Evolutionary conservation across 2,797 vertebrate species (phyloP).

Genomic region (Sebastes umbrosus): DNA sequence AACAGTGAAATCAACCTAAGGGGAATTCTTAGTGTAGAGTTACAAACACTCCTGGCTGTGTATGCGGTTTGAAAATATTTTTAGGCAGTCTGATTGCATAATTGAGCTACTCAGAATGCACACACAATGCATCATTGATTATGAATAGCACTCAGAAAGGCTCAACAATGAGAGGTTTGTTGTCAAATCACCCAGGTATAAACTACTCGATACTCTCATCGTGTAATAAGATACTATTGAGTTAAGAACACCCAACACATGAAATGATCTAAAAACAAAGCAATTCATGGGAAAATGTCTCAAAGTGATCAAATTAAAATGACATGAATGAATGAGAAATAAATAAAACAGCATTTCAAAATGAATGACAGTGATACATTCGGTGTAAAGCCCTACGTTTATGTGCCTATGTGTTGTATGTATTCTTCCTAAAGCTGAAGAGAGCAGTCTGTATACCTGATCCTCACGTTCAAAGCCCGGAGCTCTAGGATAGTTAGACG

Average conservation of each 20-base stretch:
- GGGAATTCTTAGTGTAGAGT: background rate
- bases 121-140: background rate
- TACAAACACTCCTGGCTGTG: background rate
- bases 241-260: background rate
- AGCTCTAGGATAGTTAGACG: slow-evolving; percentile 88
- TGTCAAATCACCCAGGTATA: background rate
- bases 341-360: slow-evolving; percentile 12
- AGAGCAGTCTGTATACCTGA: slow-evolving; percentile 85
- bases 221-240: background rate
- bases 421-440: slow-evolving; percentile 42
- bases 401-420: slow-evolving; percentile 23
- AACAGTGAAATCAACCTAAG: background rate
- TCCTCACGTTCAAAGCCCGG: slow-evolving; percentile 91
- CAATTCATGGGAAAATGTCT: background rate
- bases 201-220: background rate
- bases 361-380: slow-evolving; percentile 4
- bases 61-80: background rate
- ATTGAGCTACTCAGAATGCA: background rate
- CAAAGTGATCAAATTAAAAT: slow-evolving; percentile 25
- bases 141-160: background rate
- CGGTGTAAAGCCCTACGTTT: slow-evolving; percentile 23
- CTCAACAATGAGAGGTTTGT: background rate
- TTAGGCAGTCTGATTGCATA: background rate
- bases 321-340: slow-evolving; percentile 26
- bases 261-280: background rate